A percentile compares a stretch with the other conserved stretches of the same genome.
These are phyloP conservation scores for Nothura maculosa DNA, from an alignment of 2,797 vertebrate species.

Conservation along the genomic window DNA sequence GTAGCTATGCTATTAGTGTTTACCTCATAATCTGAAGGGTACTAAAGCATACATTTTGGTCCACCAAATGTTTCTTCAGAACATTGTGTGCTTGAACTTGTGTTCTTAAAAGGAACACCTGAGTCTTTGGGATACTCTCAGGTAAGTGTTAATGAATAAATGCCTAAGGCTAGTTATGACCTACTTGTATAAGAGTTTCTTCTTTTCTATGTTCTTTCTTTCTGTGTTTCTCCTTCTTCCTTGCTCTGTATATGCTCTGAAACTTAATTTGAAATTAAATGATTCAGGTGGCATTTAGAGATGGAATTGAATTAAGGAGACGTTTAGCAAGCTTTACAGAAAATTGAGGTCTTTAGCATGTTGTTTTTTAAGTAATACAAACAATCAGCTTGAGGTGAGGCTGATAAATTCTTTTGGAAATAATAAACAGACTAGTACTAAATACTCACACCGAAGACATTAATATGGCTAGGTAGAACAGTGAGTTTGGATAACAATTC, in stretches of 20 bases:
- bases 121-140: not conserved
- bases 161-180: not conserved
- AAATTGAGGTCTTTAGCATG: accelerated
- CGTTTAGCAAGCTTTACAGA: accelerated
- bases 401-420: not conserved
- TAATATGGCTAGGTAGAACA: not conserved
- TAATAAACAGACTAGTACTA: not conserved
- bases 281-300: not conserved
- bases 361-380: not conserved
- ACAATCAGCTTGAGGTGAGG: not conserved
- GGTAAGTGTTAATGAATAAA: not conserved
- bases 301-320: not conserved
- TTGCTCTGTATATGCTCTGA: accelerated
- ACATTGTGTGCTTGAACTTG: not conserved
- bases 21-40: not conserved
- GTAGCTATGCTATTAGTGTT: not conserved
- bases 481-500: not conserved
- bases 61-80: not conserved
- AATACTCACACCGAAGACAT: not conserved
- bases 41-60: not conserved
- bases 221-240: not conserved
- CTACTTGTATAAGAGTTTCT: not conserved
- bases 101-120: not conserved
- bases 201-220: accelerated
- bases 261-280: not conserved